Evolutionary conservation across 2,797 vertebrate species (phyloP).

Genomic region (Sciurus vulgaris): DNA sequence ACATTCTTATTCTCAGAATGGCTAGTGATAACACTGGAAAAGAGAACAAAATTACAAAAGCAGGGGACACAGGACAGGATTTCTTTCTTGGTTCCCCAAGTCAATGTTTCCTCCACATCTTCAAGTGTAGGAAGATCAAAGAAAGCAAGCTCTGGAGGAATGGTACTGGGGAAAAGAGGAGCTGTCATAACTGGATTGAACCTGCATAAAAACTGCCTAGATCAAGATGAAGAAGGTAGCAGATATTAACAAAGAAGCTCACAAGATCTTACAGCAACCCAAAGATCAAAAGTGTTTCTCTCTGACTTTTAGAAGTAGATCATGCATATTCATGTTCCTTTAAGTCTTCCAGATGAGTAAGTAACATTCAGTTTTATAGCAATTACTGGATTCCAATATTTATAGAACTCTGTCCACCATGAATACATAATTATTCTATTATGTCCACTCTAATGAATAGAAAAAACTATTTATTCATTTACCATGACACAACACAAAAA

Average conservation of each 20-base stretch:
- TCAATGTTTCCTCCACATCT: background rate
- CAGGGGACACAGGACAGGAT: background rate
- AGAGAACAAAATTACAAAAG: background rate
- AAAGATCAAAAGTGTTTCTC: background rate
- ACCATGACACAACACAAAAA: constrained; percentile 75
- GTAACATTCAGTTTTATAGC: constrained; percentile 72
- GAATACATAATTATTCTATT: constrained; percentile 83
- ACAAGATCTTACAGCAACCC: background rate
- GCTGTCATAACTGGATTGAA: background rate
- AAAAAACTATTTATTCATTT: constrained; percentile 77
- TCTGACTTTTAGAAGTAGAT: constrained; percentile 58
- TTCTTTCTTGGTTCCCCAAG: background rate
- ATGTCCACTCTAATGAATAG: constrained; percentile 77
- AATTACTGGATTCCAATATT: constrained; percentile 81
- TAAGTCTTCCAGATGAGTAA: constrained; percentile 72
- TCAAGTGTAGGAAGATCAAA: background rate
- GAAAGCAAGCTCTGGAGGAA: background rate
- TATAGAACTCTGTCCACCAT: constrained; percentile 82
- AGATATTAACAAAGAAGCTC: background rate
- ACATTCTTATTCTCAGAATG: background rate
- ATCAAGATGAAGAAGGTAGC: background rate
- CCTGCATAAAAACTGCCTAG: background rate
- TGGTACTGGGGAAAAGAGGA: background rate
- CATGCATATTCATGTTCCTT: constrained; percentile 72
- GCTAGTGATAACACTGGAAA: background rate